Evolutionary conservation across 1,140 invertebrate species (phyloP).

Genomic region (Drosophila bifasciata): DNA sequence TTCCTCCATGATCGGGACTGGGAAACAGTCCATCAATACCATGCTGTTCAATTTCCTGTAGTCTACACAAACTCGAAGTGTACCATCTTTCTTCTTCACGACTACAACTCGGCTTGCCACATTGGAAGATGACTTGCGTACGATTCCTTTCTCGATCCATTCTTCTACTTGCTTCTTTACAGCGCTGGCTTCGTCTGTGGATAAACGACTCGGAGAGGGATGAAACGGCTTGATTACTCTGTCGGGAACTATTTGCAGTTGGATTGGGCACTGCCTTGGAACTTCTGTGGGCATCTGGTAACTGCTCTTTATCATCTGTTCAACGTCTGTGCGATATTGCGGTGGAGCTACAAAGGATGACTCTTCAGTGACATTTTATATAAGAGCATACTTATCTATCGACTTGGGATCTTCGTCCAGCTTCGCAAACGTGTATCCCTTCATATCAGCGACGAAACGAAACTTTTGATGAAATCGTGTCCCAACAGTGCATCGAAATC

Average conservation of each 20-base stretch:
- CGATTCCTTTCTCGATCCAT: slow-evolving; percentile 12
- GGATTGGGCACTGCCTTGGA: neutral
- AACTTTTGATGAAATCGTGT: too few species aligned
- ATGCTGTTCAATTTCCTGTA: slow-evolving; percentile 44
- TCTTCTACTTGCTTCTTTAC: slow-evolving; percentile 9
- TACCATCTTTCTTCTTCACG: slow-evolving; percentile 57
- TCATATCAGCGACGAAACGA: too few species aligned
- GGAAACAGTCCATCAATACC: slow-evolving; percentile 48
- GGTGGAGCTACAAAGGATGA: too few species aligned
- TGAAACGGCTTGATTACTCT: neutral
- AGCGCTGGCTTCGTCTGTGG: neutral
- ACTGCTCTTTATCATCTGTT: too few species aligned
- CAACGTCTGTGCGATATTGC: too few species aligned
- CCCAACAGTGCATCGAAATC: too few species aligned
- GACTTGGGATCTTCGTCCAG: neutral
- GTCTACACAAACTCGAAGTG: slow-evolving; percentile 56
- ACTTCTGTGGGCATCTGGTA: too few species aligned
- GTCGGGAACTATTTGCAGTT: slow-evolving; percentile 8
- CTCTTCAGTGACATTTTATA: too few species aligned
- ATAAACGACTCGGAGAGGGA: neutral
- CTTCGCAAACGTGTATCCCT: too few species aligned
- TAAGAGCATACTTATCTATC: neutral
- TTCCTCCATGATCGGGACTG: slow-evolving; percentile 54
- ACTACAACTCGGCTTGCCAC: slow-evolving; percentile 61
- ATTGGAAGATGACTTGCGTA: slow-evolving; percentile 9